Percentiles rank a stretch among this genome's conserved stretches.
These are phyloP conservation scores for Drosophila sp. DNA, from an alignment of 1,140 invertebrate genomes.

Conservation along the genomic window DNA sequence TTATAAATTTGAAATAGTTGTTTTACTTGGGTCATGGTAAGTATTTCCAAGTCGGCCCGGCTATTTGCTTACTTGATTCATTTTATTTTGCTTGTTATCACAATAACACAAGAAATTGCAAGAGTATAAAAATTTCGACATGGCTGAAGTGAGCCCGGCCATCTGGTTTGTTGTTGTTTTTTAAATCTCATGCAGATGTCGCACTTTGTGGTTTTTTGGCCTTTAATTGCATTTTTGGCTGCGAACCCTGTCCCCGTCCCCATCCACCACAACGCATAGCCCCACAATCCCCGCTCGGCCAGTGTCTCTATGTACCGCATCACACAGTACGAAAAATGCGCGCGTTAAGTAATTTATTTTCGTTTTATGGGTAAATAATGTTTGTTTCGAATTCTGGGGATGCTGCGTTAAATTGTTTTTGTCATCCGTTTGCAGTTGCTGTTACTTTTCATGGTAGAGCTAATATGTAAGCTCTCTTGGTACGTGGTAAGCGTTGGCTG, in stretches of 20 bases:
- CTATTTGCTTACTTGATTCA: too few species aligned
- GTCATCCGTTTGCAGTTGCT: constrained; percentile 31
- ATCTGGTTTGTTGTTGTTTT: constrained; percentile 30
- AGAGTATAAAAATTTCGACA: too few species aligned
- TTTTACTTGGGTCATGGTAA: too few species aligned
- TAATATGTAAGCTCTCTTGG: constrained; percentile 22
- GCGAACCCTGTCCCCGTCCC: constrained; percentile 4
- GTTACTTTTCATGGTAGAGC: constrained; percentile 37
- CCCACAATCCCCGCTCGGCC: neutral
- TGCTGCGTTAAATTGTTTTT: constrained; percentile 43
- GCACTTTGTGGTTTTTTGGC: constrained; percentile 50
- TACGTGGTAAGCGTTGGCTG: constrained; percentile 43
- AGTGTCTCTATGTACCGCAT: neutral
- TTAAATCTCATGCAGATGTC: constrained; percentile 65
- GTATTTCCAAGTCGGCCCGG: too few species aligned
- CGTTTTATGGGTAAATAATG: constrained; percentile 49
- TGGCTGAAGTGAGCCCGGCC: too few species aligned
- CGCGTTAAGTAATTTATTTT: constrained; percentile 65
- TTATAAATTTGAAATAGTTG: too few species aligned
- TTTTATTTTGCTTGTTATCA: too few species aligned
- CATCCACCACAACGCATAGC: neutral
- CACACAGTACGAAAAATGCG: constrained; percentile 50
- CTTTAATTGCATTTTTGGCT: constrained; percentile 67
- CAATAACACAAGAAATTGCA: too few species aligned
- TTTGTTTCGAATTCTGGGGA: constrained; percentile 29